phyloP scores from a whole-genome alignment of 2,888 invertebrate species.

The Cryptocheilus praepositus region DNA sequence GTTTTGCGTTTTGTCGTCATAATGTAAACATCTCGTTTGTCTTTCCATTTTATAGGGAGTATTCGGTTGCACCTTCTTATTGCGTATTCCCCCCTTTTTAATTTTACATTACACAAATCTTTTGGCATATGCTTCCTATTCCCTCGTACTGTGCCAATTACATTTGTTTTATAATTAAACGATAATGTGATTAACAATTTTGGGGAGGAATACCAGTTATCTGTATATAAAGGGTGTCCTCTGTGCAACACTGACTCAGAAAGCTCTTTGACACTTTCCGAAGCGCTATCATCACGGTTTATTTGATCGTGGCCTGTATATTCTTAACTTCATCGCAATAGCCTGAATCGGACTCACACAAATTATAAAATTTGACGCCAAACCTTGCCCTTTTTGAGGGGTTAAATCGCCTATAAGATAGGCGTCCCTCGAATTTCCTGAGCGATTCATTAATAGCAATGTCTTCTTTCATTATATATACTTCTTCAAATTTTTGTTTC shows the following conservation, averaged over 20 bases:
- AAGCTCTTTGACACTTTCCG: conserved; percentile 5
- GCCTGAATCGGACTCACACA: conserved; percentile 7
- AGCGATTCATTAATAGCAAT: conserved; percentile 29
- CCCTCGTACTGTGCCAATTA: neutral
- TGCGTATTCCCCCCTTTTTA: conserved; percentile 8
- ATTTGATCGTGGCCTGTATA: conserved; percentile 8
- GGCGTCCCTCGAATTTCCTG: conserved; percentile 2
- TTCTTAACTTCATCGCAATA: conserved; percentile 14
- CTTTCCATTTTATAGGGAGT: conserved; percentile 36
- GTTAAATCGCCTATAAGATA: conserved; percentile 34
- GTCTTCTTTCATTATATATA: too few species aligned
- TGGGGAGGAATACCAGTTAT: conserved; percentile 16
- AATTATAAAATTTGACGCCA: conserved; percentile 16
- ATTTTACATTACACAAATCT: conserved; percentile 12
- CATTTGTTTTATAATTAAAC: conserved; percentile 2
- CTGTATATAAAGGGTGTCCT: conserved; percentile 8
- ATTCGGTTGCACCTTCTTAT: conserved; percentile 20
- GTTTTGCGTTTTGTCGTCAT: conserved; percentile 32
- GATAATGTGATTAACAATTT: conserved; percentile 13
- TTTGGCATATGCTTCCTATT: too few species aligned
- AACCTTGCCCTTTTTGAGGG: too few species aligned
- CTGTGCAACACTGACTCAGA: conserved; percentile 3
- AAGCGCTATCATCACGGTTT: neutral
- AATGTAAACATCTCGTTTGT: conserved; percentile 33
- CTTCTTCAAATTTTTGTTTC: too few species aligned